Percentiles rank a stretch among this genome's conserved stretches.
Evolutionary conservation across 2,797 vertebrate genomes (phyloP).

Genomic region (Chloroceryle amazona): DNA sequence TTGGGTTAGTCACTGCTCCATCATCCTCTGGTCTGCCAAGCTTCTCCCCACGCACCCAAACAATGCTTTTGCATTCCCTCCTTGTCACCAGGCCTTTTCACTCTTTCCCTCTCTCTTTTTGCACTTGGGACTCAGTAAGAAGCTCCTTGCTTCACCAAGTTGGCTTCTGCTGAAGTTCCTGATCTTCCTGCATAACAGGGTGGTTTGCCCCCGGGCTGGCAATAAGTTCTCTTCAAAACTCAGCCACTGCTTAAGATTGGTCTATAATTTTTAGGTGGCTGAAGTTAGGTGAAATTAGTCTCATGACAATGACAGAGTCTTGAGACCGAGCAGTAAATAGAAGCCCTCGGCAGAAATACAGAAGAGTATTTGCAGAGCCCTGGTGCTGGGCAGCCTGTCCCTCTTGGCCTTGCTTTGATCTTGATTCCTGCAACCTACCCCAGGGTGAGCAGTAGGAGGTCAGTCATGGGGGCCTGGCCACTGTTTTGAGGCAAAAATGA

Average conservation of each 20-base stretch:
- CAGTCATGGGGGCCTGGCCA: neutral
- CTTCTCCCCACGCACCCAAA: rapidly evolving
- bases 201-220: neutral
- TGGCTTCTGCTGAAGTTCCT: constrained; percentile 8
- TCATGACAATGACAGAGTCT: neutral
- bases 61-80: neutral
- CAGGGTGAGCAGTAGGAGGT: neutral
- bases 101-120: neutral
- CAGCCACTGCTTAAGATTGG: neutral
- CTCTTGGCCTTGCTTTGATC: neutral
- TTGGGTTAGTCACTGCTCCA: neutral
- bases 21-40: neutral
- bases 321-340: neutral
- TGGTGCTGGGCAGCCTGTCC: neutral
- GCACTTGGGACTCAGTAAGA: neutral
- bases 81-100: neutral
- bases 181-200: constrained; percentile 54
- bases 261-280: constrained; percentile 26
- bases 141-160: neutral
- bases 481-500: neutral
- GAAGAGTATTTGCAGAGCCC: neutral
- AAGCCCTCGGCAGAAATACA: neutral
- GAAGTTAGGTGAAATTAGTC: neutral
- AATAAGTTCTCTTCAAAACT: neutral
- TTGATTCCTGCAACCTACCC: neutral